These are phyloP conservation scores for Pedionomus torquatus DNA, from an alignment of 2,113 vertebrate genomes.

Conservation along the genomic window DNA sequence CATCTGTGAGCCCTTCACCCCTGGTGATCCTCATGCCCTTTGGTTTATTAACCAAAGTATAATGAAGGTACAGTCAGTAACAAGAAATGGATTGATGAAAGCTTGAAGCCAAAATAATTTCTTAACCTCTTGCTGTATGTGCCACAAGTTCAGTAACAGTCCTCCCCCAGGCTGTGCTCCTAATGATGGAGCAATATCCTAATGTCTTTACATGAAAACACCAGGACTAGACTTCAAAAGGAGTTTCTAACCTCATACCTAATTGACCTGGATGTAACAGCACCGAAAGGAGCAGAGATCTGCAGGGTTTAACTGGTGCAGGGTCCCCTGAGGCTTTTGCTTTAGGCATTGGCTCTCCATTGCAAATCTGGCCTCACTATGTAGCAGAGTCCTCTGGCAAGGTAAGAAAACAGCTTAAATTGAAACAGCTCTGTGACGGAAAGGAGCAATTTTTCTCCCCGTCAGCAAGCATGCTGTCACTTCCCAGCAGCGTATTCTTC, in stretches of 20 bases:
- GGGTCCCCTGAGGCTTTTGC: background rate
- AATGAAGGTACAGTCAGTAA: background rate
- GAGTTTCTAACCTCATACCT: background rate
- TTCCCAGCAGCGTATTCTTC: background rate
- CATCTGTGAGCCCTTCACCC: background rate
- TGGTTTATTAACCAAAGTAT: background rate
- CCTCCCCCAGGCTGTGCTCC: background rate
- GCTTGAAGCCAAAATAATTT: background rate
- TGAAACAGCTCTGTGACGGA: background rate
- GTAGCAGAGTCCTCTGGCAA: background rate
- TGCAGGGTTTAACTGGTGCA: background rate
- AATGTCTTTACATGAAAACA: background rate
- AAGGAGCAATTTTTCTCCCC: background rate
- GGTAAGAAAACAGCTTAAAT: too few species aligned
- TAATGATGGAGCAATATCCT: background rate
- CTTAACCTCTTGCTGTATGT: background rate
- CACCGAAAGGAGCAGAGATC: background rate
- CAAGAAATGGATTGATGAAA: background rate
- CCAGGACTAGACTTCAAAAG: background rate
- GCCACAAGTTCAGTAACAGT: background rate
- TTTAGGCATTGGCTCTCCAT: background rate
- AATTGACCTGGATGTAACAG: background rate
- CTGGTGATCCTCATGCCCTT: background rate
- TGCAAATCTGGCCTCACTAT: background rate
- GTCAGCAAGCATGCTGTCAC: background rate